Evolutionary conservation across 2,797 vertebrate genomes (phyloP).

Genomic region (Labeo calbasu): DNA sequence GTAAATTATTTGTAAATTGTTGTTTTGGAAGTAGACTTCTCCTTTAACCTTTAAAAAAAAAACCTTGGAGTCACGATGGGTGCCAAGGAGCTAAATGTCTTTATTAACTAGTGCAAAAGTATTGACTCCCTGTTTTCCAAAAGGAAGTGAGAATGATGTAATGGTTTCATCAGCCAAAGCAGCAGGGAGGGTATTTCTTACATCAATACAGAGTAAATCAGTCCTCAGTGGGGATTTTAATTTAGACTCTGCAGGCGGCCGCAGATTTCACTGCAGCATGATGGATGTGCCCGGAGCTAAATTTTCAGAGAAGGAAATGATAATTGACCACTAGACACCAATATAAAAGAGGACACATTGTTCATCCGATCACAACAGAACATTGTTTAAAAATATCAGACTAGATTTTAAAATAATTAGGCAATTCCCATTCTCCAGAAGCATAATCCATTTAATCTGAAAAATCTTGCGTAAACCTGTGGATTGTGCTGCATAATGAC

Average conservation of each 20-base stretch:
- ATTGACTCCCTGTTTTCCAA: conserved; percentile 63
- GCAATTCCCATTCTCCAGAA: neutral
- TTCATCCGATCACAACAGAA: conserved; percentile 19
- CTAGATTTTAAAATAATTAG: neutral
- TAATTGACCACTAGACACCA: conserved; percentile 5
- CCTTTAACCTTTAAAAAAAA: conserved; percentile 44
- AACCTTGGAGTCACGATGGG: conserved; percentile 46
- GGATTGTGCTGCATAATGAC: neutral
- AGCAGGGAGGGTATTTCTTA: conserved; percentile 55
- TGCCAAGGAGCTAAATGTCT: conserved; percentile 52
- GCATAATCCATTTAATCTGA: neutral
- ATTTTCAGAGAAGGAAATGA: conserved; percentile 31
- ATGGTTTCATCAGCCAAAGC: conserved; percentile 50
- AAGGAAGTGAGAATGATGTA: conserved; percentile 66
- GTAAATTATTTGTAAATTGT: no score
- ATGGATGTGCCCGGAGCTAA: conserved; percentile 13
- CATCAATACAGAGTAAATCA: conserved; percentile 43
- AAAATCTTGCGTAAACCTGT: neutral
- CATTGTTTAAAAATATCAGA: neutral
- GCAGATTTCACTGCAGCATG: conserved; percentile 22
- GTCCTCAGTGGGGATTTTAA: conserved; percentile 28
- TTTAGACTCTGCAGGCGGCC: conserved; percentile 7
- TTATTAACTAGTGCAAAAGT: conserved; percentile 60
- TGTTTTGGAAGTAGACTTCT: no score
- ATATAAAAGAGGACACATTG: conserved; percentile 13